These are phyloP conservation scores for Eumeta japonica DNA, from an alignment of 1,140 invertebrate genomes.

Conservation along the genomic window DNA sequence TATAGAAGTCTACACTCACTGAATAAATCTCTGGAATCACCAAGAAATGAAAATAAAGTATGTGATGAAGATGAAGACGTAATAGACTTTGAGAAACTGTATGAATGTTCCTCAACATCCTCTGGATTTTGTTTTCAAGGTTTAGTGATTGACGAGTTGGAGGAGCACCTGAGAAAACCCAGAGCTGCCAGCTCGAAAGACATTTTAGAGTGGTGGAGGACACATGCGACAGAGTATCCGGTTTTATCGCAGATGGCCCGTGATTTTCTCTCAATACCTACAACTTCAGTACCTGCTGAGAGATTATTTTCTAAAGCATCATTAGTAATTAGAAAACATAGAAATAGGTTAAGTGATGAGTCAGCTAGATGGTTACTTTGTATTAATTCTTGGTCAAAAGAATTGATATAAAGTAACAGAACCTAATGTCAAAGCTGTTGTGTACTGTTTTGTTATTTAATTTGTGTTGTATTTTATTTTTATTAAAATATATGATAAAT, in stretches of 20 bases:
- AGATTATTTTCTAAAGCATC: conserved; percentile 29
- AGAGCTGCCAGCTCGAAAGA: conserved; percentile 19
- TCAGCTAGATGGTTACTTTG: conserved; percentile 16
- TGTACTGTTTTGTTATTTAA: no score
- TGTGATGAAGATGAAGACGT: conserved; percentile 26
- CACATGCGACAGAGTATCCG: conserved; percentile 21
- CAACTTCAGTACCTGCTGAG: conserved; percentile 31
- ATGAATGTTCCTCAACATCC: no score
- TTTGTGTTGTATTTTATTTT: no score
- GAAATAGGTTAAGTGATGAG: conserved; percentile 18
- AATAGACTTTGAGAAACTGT: conserved; percentile 26
- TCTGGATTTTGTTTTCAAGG: conserved; percentile 20
- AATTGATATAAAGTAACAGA: conserved; percentile 4
- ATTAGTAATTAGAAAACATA: conserved; percentile 18
- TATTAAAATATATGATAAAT: conserved; percentile 4
- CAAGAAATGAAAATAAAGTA: conserved; percentile 22
- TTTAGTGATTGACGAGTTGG: conserved; percentile 21
- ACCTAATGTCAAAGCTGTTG: conserved; percentile 2
- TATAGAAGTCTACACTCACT: conserved; percentile 22
- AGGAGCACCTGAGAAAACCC: conserved; percentile 22
- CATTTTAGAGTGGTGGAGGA: conserved; percentile 23
- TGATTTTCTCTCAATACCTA: conserved; percentile 30
- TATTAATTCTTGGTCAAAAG: conserved; percentile 13
- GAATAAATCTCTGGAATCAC: conserved; percentile 21
- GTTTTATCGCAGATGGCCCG: conserved; percentile 30